Base-by-base conservation (phyloP, 2,113 vertebrate genomes). In the Upupa epops region DNA sequence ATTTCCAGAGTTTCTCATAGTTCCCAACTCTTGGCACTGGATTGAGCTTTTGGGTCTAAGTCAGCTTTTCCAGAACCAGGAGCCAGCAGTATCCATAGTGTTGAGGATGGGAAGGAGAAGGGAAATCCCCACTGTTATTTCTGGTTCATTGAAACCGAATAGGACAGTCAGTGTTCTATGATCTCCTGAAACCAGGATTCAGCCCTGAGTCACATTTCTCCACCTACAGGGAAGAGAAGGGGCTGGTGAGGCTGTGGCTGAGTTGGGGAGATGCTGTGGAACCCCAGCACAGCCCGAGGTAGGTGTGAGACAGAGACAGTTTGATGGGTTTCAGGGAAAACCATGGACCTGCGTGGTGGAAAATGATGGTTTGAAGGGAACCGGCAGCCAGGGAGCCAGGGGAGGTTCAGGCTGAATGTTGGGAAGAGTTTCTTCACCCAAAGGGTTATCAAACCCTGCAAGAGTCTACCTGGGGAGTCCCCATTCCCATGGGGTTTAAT, bases 101-200 rank as follows among this genome's bases (percentile, higher is more conserved):
- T 11, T 17, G 6, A 0, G 0, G 10, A 45, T 46, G 20, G 86
- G 51, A 61, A 65, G 32, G 55, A 64, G 21, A 84, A 49, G 66
- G 93, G 87, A 86, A 94, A 93, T 89, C 81, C 94, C 94, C 89
- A 14, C 25, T 54, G 11, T 17, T 48, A 10, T 45, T 11, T 16
- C 82, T 72, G 68, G 46, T 83, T 80, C n/a, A 18, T 32, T 90
- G 88, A 88, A 87, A 91, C 91, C 9, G 40, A 88, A 54, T 11
- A 22, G 46, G 65, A 5, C 6, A 71, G 45, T 17, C 12, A 31
- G 69, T 8, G 2, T 2, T 59, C 80, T 76, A 8, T 25, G 84
- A 78, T 88, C 79, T 66, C 88, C 64, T 96, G 93, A 97, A 96
- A 96, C 95, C 83, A 56, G 55, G 93, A 94, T 94, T 95, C 94